Base-by-base conservation (phyloP, 2,888 invertebrate genomes). In the Ypsolopha scabrella region DNA sequence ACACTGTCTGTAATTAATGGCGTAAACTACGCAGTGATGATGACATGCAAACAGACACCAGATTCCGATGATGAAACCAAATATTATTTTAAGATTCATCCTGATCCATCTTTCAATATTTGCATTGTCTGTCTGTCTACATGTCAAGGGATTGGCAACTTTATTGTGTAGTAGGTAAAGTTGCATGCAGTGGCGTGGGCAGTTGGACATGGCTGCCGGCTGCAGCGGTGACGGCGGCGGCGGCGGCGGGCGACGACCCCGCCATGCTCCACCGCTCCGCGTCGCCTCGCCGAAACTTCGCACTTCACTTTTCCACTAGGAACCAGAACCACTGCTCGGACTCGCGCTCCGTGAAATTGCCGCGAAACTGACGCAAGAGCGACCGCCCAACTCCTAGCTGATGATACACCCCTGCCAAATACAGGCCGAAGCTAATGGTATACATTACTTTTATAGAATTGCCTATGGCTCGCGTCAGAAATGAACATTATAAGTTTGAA, bases 291-390 rank as follows among this genome's bases (percentile, higher is more conserved):
- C 82, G 79, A 86, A 86, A 80, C 85, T 83, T 82, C 70, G 80
- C 82, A 81, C 83, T 83, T 81, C 79, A 80, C 81, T 82, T 81
- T 81, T 79, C 80, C 74, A 65, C 66, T 72, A 81, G 77, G 74
- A 79, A 77, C 74, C 71, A 69, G 41, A 34, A 24, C 50, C 14
- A 11, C 34, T 8, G 8, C 34, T 13, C 24, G 39, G 39, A 33
- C 38, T 7, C 77, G 70, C 70, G 61, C 73, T 67, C 80, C 85
- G 80, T 83, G 81, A 82, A 85, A 85, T 86, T 75, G 74, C 74
- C 70, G 76, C 76, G 74, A 78, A 75, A 72, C 73, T 79, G 77
- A 81, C 75, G 78, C 75, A 80, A 80, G 41, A 6, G 10, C 49
- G 10, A 49, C 14, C 37, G 37, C 36, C 11, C 36, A 14, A 11